Evolutionary conservation across 2,888 invertebrate genomes (phyloP), one percentile per base, ranked within the genome.

Genomic region (Falcaria lacertinaria): DNA sequence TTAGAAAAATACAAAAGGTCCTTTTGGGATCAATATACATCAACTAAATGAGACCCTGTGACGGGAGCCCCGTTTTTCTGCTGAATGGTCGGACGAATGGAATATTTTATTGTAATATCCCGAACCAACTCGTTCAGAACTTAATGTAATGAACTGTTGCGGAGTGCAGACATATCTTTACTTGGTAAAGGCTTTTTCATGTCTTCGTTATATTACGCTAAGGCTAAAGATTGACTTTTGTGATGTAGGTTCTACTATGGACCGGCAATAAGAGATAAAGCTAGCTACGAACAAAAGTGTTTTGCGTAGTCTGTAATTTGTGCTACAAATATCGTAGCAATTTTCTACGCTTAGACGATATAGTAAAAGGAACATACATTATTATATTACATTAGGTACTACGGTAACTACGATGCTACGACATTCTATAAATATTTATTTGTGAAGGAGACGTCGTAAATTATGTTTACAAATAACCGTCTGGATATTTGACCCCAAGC

Each of bases 1-100:
- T 67, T 67, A 67, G n/a, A n/a, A n/a, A n/a, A 71, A 70, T 64
- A 74, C 67, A 72, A 73, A 71, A 58, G 69, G 48, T 57, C 53
- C 48, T 50, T 57, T 53, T 48, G 67, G 68, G 68, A 69, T 74
- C 74, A 71, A 75, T 74, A 75, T 72, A 69, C 68, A 68, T 73
- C 73, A 74, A 63, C 56, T 66, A 68, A 77, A 75, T 74, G 76
- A 72, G 66, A 69, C 54, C 53, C 47, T 48, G 50, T 58, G 58
- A 56, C 57, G 56, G 48, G 52, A 52, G 41, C 45, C 25, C 33
- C 35, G 46, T 41, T 43, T 53, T 55, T 52, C 41, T 47, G 40
- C 45, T 49, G 52, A 54, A 54, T 56, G 50, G 50, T 46, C 36
- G 48, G 52, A 39, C 39, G 36, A 39, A 35, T 16, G 16, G n/a